Base-by-base conservation (phyloP, 1,140 invertebrate genomes). In the Acromyrmex charruanus region DNA sequence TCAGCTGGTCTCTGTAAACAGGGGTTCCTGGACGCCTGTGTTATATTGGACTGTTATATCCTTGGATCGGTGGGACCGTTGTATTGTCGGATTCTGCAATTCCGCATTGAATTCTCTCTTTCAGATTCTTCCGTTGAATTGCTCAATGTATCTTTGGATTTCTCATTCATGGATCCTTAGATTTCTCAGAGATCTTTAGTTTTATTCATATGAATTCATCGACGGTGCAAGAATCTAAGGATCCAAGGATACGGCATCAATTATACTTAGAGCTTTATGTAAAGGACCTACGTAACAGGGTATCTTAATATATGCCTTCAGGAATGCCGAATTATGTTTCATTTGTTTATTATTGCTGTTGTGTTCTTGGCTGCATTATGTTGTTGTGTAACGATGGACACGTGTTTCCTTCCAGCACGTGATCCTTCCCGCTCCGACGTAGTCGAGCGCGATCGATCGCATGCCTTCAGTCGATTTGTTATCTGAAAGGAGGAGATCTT, bases 241-340 rank as follows among this genome's bases (percentile, higher is more conserved):
- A 71, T 81, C n/a, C 31, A 71, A 71, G 12, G 53, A 72, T 59
- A 81, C 51, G 3, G 14, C 31, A 14, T 71, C 16, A 28, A 9
- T n/a, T n/a, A 21, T 80, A 55, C 18, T 16, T 16, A 16, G 18
- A 66, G 21, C 21, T 63, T 61, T 59, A 68, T 21, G 3, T 68
- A 66, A 18, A 21, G 39, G 2, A 44, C 9, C 10, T 9, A 44
- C 39, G 9, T 31, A 55, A 16, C 31, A 10, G 75, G 39, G 1
- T 65, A 14, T 65, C 14, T 39, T 44, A 16, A 71, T 39, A 61
- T 74, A 61, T 18, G 63, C 51, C 75, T 89, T 85, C 61, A 77
- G 86, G 81, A 89, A 90, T 92, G 86, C 77, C 88, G 82, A 92
- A 65, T 91, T 91, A 85, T 92, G 89, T 89, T 91, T 90, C 88